Base-by-base conservation (phyloP, 2,113 vertebrate species). In the Saccopteryx bilineata region DNA sequence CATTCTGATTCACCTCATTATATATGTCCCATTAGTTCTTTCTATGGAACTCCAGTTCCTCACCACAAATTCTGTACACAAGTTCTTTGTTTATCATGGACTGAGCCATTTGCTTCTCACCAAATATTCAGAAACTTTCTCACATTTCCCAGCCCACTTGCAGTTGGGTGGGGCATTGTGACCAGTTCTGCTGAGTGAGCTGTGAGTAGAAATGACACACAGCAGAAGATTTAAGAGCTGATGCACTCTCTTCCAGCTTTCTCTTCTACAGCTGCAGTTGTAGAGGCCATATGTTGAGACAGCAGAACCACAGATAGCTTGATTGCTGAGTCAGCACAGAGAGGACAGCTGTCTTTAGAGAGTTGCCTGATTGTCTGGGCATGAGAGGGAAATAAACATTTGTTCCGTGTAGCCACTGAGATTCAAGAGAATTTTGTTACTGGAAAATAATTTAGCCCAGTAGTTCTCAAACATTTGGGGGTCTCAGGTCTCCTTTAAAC, bases 361-460 rank as follows among this genome's bases (percentile, higher is more conserved):
- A 61, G 39, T 2, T 72, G 26, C 58, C 48, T 66, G 85, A 90
- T 54, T 50, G 23, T 76, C 71, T 93, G 9, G 39, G 91, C 48
- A 17, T 5, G 78, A 86, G 66, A 91, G 23, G 60, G 63, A 95
- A 85, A 85, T 52, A 71, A 87, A 79, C 12, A 75, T 79, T 78
- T 78, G 24, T 80, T 72, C 48, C 61, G 48, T 78, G 90, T 33
- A 75, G 74, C 26, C 23, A 9, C 80, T 76, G 19, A 95, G 87
- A 82, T 74, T 78, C 46, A 54, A 54, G 39, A 65, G 52, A 68
- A 10, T 46, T 86, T 80, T 81, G 74, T 94, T 96, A 80, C 88
- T 95, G 52, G 31, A 85, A 94, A 72, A 85, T 69, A 95, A 88
- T 65, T 69, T 28, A 86, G 76, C 48, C 54, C 31, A 87, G 91